A percentile compares a stretch with the other conserved stretches of the same genome.
phyloP scores from a whole-genome alignment of 2,888 invertebrate species.

The Chloromyia formosa region DNA sequence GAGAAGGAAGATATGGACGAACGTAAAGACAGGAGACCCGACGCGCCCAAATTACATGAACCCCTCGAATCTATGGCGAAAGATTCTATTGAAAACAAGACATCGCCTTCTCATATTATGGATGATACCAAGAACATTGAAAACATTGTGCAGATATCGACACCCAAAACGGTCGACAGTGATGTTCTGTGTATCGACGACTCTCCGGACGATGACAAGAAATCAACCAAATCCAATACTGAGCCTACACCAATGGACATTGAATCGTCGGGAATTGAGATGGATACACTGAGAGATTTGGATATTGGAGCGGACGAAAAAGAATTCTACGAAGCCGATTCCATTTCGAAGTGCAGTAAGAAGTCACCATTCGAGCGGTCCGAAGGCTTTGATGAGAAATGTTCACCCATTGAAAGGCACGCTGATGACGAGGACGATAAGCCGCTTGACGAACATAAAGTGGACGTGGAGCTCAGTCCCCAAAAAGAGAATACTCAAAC shows the following conservation, averaged over 20 bases:
- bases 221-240: not conserved
- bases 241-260: not conserved
- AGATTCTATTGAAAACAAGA: not conserved
- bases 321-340: not conserved
- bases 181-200: slow-evolving; percentile 34
- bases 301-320: not conserved
- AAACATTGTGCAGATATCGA: not conserved
- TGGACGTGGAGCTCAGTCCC: slow-evolving; percentile 37
- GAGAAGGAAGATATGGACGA: not conserved
- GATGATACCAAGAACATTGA: slow-evolving; percentile 2
- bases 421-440: slow-evolving; percentile 49
- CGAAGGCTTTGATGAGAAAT: slow-evolving; percentile 7
- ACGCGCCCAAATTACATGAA: not conserved
- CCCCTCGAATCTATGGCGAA: not conserved
- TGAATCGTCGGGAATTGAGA: not conserved
- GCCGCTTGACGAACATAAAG: slow-evolving; percentile 43
- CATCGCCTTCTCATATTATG: not conserved
- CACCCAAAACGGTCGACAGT: slow-evolving; percentile 26
- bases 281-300: not conserved
- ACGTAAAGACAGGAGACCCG: not conserved
- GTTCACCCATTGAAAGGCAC: not conserved
- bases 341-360: not conserved
- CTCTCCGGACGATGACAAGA: not conserved
- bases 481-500: slow-evolving; percentile 51
- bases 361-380: not conserved